Base-by-base conservation (phyloP, 2,797 vertebrate genomes). In the Sebastes hubbsi region DNA sequence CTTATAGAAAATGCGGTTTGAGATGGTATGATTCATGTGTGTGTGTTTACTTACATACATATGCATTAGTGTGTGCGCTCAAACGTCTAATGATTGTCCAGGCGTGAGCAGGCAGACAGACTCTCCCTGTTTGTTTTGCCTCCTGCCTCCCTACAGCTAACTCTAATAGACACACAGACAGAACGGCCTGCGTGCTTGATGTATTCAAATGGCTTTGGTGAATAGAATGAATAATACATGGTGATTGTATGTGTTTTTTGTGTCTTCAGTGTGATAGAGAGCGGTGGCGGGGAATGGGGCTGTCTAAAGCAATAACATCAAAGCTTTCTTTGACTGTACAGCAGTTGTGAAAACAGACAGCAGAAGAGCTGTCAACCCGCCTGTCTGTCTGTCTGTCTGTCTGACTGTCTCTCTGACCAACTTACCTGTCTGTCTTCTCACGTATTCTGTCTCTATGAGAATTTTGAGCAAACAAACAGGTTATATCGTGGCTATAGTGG, bases 181-280 rank as follows among this genome's bases (percentile, higher is more conserved):
- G 62, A 55, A 55, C 42, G 20, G 58, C 64, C 72, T 25, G 84
- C 61, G 58, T 20, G 49, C 81, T 69, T 85, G 72, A 87, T 84
- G 80, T 87, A 88, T 90, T 92, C 85, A 90, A 88, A 91, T 88
- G 60, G 77, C 54, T 86, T 83, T 66, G 71, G 65, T 83, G 75
- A 88, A 87, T 66, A 77, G 75, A 77, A 87, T 89, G 77, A 91
- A 91, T 88, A 88, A 88, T 87, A 86, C 64, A 88, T 84, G 72
- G 71, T 68, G 82, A 89, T 75, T 80, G 66, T 82, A 72, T 72
- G 72, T 80, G 64, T 34, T 78, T 77, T 80, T 65, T 79, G 68
- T 80, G 68, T 77, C 52, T 66, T 82, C 65, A 4, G 62, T 72
- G 72, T 66, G 72, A 70, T 69, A 54, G 78, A 66, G 73, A 71